A percentile compares a stretch with the other conserved stretches of the same genome.
Conservation (phyloP, 2,888 invertebrate species). For the Limnephilus rhombicus region DNA sequence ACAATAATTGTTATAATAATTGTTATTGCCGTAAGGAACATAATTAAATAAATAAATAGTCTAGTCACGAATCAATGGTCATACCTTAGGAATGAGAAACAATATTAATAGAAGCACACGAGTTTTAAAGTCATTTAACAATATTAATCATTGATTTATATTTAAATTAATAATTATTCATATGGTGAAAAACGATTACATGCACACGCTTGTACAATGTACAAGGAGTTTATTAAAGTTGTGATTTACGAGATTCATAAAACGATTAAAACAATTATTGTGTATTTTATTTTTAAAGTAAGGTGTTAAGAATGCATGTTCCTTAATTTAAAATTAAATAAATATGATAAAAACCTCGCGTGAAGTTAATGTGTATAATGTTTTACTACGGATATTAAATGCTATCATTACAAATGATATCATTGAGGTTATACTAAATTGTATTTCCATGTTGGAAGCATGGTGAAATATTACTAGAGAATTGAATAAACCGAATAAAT, state of each 20-base stretch:
- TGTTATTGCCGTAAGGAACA: too few species aligned
- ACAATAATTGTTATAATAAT: too few species aligned
- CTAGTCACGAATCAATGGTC: background rate
- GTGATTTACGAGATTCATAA: background rate
- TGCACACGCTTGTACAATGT: background rate
- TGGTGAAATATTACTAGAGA: background rate
- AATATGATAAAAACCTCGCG: background rate
- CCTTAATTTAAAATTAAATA: background rate
- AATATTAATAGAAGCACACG: background rate
- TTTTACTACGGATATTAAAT: background rate
- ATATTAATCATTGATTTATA: background rate
- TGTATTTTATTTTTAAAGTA: background rate
- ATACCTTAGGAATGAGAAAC: background rate
- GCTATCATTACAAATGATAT: background rate
- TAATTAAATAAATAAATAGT: background rate
- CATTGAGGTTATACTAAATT: slow-evolving; percentile 4
- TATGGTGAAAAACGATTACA: background rate
- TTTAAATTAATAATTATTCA: background rate
- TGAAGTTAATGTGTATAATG: background rate
- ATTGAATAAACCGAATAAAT: background rate
- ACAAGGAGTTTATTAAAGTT: background rate
- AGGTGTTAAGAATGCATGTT: background rate
- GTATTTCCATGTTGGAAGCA: background rate
- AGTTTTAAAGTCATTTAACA: background rate
- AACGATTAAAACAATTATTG: background rate